phyloP scores from a whole-genome alignment of 2,888 invertebrate genomes.

The Apotomis capreana region DNA sequence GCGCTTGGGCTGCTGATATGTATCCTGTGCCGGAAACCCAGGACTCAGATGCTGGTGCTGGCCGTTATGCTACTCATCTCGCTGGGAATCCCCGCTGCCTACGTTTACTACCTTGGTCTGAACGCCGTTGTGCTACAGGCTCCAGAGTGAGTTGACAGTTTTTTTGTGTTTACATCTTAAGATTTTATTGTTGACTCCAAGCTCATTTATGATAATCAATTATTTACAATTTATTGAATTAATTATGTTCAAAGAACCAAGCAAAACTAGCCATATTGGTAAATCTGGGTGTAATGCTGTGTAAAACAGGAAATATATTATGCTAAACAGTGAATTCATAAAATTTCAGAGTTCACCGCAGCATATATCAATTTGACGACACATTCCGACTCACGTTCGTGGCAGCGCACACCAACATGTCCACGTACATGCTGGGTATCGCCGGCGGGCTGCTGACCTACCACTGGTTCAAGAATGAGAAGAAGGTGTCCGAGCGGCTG shows the following conservation, averaged over 20 bases:
- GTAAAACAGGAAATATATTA: no score
- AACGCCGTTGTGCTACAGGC: conserved; percentile 69
- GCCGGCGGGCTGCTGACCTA: conserved; percentile 69
- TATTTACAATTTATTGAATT: no score
- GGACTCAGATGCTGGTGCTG: conserved; percentile 53
- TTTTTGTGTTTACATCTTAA: no score
- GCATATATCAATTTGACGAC: conserved; percentile 57
- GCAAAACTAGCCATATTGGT: no score
- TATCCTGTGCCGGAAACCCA: conserved; percentile 53
- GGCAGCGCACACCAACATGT: conserved; percentile 72
- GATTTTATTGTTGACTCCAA: no score
- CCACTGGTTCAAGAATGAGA: conserved; percentile 59
- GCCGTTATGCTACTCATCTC: conserved; percentile 54
- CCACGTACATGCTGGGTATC: conserved; percentile 69
- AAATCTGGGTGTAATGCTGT: no score
- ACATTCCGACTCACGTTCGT: conserved; percentile 69
- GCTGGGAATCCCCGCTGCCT: conserved; percentile 58
- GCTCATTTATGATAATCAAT: no score
- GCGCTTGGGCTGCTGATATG: conserved; percentile 65
- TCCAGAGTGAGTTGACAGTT: conserved; percentile 67
- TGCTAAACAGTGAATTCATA: no score
- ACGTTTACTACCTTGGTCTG: conserved; percentile 69
- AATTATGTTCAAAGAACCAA: no score
- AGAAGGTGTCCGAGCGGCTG: conserved; percentile 55
- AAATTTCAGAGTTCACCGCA: conserved; percentile 60